Base-by-base conservation (phyloP, 1,140 invertebrate genomes). In the Nebria ingens region DNA sequence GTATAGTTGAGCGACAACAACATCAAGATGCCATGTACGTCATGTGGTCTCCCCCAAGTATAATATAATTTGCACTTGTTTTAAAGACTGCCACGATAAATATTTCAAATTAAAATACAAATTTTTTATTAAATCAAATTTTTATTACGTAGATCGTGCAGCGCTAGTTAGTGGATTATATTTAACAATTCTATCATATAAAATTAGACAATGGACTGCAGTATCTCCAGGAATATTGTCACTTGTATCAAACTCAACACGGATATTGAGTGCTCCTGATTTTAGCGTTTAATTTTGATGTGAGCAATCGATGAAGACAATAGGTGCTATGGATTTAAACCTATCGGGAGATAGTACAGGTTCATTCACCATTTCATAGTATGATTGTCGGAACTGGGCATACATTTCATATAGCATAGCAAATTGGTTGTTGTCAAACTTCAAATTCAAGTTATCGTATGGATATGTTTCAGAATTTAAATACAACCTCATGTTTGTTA, bases 391-490 rank as follows among this genome's bases (percentile, higher is more conserved):
- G 54, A 68, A 69, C 19, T 60, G 29, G 1, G 50, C n/a, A 60
- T 61, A 68, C 56, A 65, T 61, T 34, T 66, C 51, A 59, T 68
- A 68, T 9, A 64, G 52, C 15, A 56, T 11, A 22, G 54, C 58
- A 52, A 45, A 63, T 12, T 55, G 58, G 38, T 64, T 52, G 6
- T 58, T 42, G 9, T 38, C 38, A 57, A 59, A 65, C 34, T 61
- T 53, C 11, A 62, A 21, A 57, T 64, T 56, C 22, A 67, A 50
- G 58, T 67, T 59, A 22, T 68, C 58, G 57, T 68, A 65, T 11
- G 65, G 64, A 60, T 59, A 67, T 20, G 20, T 51, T 52, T 65
- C 59, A 13, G 58, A 62, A 54, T 68, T 67, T 34, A 69, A 40
- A 62, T 58, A 59, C 1, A 68, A 40, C 54, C 62, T 62, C 2